A percentile compares a stretch with the other conserved stretches of the same genome.
Evolutionary conservation across 2,888 invertebrate genomes (phyloP).

Genomic region (Dioctria linearis): DNA sequence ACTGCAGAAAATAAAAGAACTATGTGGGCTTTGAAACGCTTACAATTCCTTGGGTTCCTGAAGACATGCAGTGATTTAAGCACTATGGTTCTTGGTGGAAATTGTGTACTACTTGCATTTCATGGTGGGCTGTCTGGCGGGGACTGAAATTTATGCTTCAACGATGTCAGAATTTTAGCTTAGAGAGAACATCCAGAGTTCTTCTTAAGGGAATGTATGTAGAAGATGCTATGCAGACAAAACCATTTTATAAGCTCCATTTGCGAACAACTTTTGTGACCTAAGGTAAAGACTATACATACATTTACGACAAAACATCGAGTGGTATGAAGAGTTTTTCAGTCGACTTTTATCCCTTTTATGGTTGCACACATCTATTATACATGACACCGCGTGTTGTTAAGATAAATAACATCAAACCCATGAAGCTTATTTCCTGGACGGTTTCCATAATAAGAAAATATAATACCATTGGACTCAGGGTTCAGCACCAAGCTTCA

Average conservation of each 20-base stretch:
- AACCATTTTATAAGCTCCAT: not conserved
- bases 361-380: not conserved
- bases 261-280: not conserved
- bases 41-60: not conserved
- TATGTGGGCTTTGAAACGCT: not conserved
- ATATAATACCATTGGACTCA: too few species aligned
- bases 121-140: not conserved
- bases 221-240: not conserved
- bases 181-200: not conserved
- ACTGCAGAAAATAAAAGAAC: not conserved
- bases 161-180: not conserved
- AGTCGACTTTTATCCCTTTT: not conserved
- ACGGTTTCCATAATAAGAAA: too few species aligned
- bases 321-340: not conserved
- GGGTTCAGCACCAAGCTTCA: too few species aligned
- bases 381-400: too few species aligned
- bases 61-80: constrained; percentile 3
- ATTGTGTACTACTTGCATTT: not conserved
- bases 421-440: too few species aligned
- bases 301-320: not conserved
- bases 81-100: not conserved
- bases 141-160: not conserved
- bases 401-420: too few species aligned
- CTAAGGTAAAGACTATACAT: too few species aligned
- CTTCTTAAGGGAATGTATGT: not conserved